Evolutionary conservation across 2,113 vertebrate species (phyloP).

Genomic region (Phalacrocorax pelagicus): DNA sequence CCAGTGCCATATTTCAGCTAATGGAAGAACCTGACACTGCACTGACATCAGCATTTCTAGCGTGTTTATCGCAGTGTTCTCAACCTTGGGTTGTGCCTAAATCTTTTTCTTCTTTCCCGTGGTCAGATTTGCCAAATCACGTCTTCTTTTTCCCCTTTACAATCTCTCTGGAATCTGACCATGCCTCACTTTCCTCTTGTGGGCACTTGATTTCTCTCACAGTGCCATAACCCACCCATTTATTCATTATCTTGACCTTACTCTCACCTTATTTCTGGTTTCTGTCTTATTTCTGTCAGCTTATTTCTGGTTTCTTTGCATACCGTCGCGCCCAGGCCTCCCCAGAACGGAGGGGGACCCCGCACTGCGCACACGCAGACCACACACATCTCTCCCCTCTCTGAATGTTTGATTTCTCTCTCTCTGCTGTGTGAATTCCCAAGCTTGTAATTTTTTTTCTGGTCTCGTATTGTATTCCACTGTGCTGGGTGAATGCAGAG

Average conservation of each 20-base stretch:
- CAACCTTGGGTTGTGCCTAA: background rate
- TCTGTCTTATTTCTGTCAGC: background rate
- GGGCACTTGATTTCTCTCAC: background rate
- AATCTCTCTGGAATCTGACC: background rate
- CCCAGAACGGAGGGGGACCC: background rate
- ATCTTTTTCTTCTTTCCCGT: background rate
- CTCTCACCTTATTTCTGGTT: background rate
- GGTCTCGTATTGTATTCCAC: background rate
- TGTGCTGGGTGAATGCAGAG: background rate
- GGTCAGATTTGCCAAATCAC: background rate
- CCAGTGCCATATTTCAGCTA: constrained; percentile 40
- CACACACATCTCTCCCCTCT: background rate
- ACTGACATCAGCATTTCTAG: constrained; percentile 15
- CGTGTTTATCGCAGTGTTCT: constrained; percentile 9
- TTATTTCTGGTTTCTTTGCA: background rate
- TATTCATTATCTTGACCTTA: background rate
- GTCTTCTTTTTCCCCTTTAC: background rate
- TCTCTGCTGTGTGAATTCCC: background rate
- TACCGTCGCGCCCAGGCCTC: background rate
- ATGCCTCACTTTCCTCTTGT: background rate
- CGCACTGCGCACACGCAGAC: fast-evolving
- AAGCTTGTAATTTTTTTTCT: background rate
- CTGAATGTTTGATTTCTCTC: background rate
- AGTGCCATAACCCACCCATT: background rate
- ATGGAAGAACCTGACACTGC: constrained; percentile 27